These are phyloP conservation scores for Nothocercus julius DNA, from an alignment of 2,113 vertebrate species.

Conservation along the genomic window DNA sequence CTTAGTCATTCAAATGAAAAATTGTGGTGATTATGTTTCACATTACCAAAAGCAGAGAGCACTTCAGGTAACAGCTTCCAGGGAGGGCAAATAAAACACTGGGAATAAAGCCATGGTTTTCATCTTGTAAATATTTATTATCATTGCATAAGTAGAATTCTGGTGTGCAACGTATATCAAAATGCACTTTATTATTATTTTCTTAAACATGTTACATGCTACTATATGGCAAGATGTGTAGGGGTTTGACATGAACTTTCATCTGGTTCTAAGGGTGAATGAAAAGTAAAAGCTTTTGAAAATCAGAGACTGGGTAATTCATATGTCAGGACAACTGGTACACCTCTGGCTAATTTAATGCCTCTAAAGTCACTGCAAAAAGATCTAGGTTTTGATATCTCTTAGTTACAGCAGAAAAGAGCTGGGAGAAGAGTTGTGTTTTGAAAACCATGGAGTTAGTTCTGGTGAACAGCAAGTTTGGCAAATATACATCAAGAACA, in stretches of 20 bases:
- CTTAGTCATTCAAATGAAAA: slow-evolving; percentile 6
- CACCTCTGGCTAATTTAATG: neutral
- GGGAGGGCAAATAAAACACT: slow-evolving; percentile 12
- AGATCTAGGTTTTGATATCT: neutral
- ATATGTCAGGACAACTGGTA: neutral
- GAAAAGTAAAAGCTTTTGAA: neutral
- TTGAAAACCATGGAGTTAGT: neutral
- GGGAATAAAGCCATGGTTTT: slow-evolving; percentile 9
- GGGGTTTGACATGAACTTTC: neutral
- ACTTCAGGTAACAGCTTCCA: slow-evolving; percentile 37
- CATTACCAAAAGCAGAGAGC: neutral
- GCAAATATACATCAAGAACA: neutral
- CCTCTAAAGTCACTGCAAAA: neutral
- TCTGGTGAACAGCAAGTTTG: neutral
- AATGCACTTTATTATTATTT: neutral
- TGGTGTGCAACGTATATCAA: neutral
- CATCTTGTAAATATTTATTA: neutral
- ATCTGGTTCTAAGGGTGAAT: neutral
- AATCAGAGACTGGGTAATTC: neutral
- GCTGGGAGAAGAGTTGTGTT: neutral
- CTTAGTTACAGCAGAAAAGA: neutral
- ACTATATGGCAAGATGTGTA: neutral
- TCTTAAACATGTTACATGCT: neutral
- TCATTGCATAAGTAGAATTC: neutral
- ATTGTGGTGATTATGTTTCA: slow-evolving; percentile 8